Percentiles rank a stretch among this genome's conserved stretches.
phyloP scores from a whole-genome alignment of 2,888 invertebrate genomes.

The Tinea pellionella region DNA sequence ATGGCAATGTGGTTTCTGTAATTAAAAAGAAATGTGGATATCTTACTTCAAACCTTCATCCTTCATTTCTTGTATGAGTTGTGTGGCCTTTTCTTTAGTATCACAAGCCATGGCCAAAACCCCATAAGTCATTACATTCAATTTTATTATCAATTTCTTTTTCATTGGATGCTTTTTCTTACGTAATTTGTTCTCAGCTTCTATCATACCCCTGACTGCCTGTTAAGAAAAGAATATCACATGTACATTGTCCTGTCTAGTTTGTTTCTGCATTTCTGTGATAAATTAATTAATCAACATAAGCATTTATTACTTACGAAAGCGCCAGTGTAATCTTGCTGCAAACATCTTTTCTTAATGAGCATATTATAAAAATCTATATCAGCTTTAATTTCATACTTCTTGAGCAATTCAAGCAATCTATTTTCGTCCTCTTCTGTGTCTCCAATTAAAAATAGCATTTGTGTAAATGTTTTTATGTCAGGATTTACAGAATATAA shows the following conservation, averaged over 20 bases:
- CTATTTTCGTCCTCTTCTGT: constrained; percentile 75
- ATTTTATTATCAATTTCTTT: constrained; percentile 61
- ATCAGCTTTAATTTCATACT: constrained; percentile 73
- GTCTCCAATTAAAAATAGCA: constrained; percentile 78
- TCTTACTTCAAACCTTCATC: constrained; percentile 72
- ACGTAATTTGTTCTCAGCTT: constrained; percentile 48
- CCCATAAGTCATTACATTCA: constrained; percentile 88
- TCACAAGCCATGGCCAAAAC: constrained; percentile 84
- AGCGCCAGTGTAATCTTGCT: constrained; percentile 77
- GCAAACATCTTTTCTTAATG: constrained; percentile 81
- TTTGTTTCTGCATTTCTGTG: too few species aligned
- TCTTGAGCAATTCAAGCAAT: constrained; percentile 72
- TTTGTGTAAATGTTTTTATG: constrained; percentile 81
- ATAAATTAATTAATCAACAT: background rate
- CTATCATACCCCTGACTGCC: constrained; percentile 69
- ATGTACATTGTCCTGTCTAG: too few species aligned
- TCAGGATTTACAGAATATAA: constrained; percentile 75
- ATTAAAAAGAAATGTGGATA: too few species aligned
- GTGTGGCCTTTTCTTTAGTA: constrained; percentile 70
- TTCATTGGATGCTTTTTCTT: constrained; percentile 40
- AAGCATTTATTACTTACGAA: constrained; percentile 62
- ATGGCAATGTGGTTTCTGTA: too few species aligned
- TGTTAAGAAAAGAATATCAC: constrained; percentile 29
- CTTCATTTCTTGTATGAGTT: constrained; percentile 78
- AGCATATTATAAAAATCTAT: constrained; percentile 88